Conservation (phyloP, 2,888 invertebrate species). For the Phaedon cochleariae region DNA sequence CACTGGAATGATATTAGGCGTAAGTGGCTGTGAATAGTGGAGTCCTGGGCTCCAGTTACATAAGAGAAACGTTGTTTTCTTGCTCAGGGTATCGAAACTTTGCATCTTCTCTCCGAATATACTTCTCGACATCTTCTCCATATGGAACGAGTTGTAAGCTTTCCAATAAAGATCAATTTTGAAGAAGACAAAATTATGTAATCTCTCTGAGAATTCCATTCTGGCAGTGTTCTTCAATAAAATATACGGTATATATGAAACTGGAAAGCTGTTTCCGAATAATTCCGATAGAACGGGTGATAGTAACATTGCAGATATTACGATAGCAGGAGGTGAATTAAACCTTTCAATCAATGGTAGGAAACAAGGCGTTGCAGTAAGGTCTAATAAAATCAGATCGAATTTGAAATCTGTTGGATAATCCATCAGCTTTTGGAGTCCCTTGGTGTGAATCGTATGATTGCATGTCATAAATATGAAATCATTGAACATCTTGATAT, state of each 20-base stretch:
- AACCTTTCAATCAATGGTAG: too few relatives aligned
- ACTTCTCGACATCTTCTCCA: constrained; percentile 18
- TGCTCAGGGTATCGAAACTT: constrained; percentile 44
- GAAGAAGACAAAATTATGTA: constrained; percentile 42
- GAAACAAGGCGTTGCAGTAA: constrained; percentile 41
- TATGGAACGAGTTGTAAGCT: constrained; percentile 14
- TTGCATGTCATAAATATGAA: constrained; percentile 15
- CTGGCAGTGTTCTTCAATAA: constrained; percentile 26
- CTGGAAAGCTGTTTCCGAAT: too few relatives aligned
- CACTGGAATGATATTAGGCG: constrained; percentile 55
- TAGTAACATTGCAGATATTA: too few relatives aligned
- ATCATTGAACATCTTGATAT: constrained; percentile 2
- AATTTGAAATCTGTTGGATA: constrained; percentile 51
- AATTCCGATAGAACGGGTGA: too few relatives aligned
- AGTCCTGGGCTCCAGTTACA: constrained; percentile 52
- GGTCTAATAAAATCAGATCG: constrained; percentile 51
- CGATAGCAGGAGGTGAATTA: too few relatives aligned
- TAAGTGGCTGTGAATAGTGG: too few relatives aligned
- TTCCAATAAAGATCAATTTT: constrained; percentile 26
- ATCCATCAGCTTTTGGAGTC: constrained; percentile 44
- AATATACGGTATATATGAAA: constrained; percentile 45
- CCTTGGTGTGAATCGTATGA: constrained; percentile 36
- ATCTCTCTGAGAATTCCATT: constrained; percentile 43
- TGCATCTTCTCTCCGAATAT: constrained; percentile 46
- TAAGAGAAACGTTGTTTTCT: constrained; percentile 50